Conservation (phyloP, 2,888 invertebrate species). For the Dryadula phaetusa region DNA sequence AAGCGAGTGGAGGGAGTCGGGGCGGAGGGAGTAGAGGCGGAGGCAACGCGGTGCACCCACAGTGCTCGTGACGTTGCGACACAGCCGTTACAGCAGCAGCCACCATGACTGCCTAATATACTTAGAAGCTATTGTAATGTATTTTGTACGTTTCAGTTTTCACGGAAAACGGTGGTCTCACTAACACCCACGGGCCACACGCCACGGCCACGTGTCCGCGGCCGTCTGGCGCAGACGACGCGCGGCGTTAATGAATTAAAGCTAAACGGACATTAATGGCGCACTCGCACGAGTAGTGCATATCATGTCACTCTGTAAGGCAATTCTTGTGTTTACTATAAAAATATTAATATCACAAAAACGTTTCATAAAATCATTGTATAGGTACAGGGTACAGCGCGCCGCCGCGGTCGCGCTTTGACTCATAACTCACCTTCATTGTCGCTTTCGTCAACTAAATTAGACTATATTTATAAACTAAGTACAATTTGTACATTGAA, state of each 20-base stretch:
- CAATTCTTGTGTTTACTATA: not conserved
- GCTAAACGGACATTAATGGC: not conserved
- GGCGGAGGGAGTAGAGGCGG: not conserved
- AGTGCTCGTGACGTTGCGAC: not conserved
- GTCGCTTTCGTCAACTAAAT: no score
- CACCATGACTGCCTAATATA: not conserved
- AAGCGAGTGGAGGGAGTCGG: no score
- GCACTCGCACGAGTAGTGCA: not conserved
- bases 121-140: conserved; percentile 2
- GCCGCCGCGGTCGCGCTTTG: no score
- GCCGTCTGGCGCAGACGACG: no score
- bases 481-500: no score
- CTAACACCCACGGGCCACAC: not conserved
- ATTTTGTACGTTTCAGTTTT: conserved; percentile 7
- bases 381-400: no score
- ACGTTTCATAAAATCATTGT: no score
- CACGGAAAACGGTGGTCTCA: not conserved
- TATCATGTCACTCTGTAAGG: not conserved
- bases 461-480: no score
- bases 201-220: no score
- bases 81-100: not conserved
- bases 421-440: no score
- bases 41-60: no score
- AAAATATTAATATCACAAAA: not conserved
- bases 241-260: not conserved